phyloP scores from a whole-genome alignment of 2,113 vertebrate species.

The Litocranius walleri region DNA sequence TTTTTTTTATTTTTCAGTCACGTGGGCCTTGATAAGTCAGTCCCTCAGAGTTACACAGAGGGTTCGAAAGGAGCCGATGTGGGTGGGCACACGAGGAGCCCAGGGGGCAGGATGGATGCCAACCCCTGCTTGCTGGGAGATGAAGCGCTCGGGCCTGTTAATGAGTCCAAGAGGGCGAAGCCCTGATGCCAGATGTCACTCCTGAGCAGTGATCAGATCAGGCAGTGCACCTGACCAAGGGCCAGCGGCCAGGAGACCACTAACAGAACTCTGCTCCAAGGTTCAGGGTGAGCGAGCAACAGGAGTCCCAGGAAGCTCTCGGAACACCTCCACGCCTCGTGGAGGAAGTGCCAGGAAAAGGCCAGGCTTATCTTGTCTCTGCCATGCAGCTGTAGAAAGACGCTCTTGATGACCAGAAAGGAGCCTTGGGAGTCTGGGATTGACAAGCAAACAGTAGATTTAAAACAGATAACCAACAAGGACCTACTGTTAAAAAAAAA shows the following conservation, averaged over 20 bases:
- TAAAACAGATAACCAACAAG: not conserved
- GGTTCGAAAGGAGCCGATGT: not conserved
- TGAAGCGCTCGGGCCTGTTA: accelerated
- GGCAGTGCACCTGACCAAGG: accelerated
- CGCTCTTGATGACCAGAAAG: not conserved
- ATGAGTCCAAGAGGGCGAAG: not conserved
- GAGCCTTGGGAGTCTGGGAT: not conserved
- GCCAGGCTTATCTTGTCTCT: not conserved
- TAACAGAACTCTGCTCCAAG: not conserved
- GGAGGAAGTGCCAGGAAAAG: not conserved
- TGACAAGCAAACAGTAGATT: not conserved
- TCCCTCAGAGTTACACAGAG: constrained; percentile 22
- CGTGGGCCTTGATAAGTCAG: constrained; percentile 35
- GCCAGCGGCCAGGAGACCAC: not conserved
- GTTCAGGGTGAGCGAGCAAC: not conserved
- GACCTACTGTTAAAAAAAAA: not conserved
- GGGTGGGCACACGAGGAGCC: accelerated
- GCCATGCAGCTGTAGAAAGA: not conserved
- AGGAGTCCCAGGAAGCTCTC: not conserved
- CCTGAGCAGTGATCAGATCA: not conserved
- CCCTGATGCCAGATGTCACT: not conserved
- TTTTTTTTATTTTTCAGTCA: constrained; percentile 32
- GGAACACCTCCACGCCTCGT: not conserved
- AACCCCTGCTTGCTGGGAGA: not conserved
- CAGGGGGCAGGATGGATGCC: too few relatives aligned